These are phyloP conservation scores for Spea hammondii DNA, from an alignment of 2,797 vertebrate genomes.

Conservation along the genomic window DNA sequence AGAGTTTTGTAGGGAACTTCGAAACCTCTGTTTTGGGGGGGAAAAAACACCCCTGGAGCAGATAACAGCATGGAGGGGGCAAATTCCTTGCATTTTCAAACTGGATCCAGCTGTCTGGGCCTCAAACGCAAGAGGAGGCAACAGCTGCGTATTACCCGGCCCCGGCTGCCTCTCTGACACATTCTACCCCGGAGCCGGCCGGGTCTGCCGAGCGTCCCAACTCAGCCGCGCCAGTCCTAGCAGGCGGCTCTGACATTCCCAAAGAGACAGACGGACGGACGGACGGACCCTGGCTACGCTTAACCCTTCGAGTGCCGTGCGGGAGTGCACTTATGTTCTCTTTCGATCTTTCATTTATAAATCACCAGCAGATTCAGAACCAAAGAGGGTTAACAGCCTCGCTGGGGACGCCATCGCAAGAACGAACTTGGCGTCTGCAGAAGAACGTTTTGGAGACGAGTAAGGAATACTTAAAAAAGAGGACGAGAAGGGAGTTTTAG, in stretches of 20 bases:
- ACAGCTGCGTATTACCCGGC: slow-evolving; percentile 21
- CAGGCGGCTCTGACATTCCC: slow-evolving; percentile 6
- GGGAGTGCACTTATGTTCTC: neutral
- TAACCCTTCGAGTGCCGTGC: neutral
- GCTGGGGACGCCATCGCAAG: no score
- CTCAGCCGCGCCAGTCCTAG: slow-evolving; percentile 1
- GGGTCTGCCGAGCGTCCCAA: neutral
- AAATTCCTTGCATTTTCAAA: slow-evolving; percentile 35
- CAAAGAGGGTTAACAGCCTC: no score
- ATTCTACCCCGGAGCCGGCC: neutral
- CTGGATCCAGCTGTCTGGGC: slow-evolving; percentile 32
- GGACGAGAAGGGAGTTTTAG: neutral
- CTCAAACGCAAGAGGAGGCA: neutral
- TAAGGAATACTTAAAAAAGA: no score
- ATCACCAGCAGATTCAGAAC: no score
- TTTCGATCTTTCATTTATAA: no score
- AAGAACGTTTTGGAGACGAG: no score
- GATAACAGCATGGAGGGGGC: neutral
- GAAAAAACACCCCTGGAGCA: no score
- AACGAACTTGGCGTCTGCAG: no score
- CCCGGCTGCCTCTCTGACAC: neutral
- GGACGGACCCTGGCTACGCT: neutral
- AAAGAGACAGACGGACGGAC: neutral
- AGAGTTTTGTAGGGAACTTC: no score
- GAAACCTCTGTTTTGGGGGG: no score